Conservation (phyloP, 2,797 vertebrate species). For the Hoplostethus atlanticus region DNA sequence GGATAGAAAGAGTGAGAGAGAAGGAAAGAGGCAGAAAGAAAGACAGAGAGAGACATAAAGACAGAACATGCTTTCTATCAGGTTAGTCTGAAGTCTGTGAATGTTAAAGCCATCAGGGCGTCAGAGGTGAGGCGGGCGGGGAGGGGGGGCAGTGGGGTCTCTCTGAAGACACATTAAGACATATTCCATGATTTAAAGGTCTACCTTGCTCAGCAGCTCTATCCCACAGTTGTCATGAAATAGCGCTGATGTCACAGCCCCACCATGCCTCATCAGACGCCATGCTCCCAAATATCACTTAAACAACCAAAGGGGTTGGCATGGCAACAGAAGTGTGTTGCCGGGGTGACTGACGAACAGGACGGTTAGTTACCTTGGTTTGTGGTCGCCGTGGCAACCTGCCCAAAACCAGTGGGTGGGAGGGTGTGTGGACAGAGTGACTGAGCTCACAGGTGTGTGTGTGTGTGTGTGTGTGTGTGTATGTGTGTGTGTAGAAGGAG, state of each 20-base stretch:
- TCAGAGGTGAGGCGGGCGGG: slow-evolving; percentile 56
- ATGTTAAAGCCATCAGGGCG: slow-evolving; percentile 80
- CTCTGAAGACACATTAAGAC: slow-evolving; percentile 80
- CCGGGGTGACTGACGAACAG: slow-evolving; percentile 36
- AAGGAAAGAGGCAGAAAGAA: slow-evolving; percentile 9
- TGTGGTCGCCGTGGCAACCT: slow-evolving; percentile 47
- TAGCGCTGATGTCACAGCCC: slow-evolving; percentile 74
- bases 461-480: slow-evolving; percentile 22
- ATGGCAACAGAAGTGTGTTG: slow-evolving; percentile 63
- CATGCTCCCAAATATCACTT: slow-evolving; percentile 59
- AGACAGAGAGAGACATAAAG: slow-evolving; percentile 24
- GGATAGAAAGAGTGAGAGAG: background rate
- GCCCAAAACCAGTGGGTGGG: slow-evolving; percentile 34
- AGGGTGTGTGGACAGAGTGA: slow-evolving; percentile 17
- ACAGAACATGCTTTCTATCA: slow-evolving; percentile 41
- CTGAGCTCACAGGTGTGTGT: slow-evolving; percentile 59
- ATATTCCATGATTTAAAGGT: slow-evolving; percentile 77
- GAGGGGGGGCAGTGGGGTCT: slow-evolving; percentile 44
- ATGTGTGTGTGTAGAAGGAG: slow-evolving; percentile 25
- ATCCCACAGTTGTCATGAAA: slow-evolving; percentile 78
- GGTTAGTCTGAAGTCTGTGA: slow-evolving; percentile 65
- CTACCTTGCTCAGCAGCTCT: slow-evolving; percentile 73
- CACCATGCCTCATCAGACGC: slow-evolving; percentile 48
- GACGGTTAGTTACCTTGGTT: slow-evolving; percentile 30
- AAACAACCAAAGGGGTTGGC: slow-evolving; percentile 65